phyloP scores from a whole-genome alignment of 2,888 invertebrate genomes.

The Brassicogethes aeneus region DNA sequence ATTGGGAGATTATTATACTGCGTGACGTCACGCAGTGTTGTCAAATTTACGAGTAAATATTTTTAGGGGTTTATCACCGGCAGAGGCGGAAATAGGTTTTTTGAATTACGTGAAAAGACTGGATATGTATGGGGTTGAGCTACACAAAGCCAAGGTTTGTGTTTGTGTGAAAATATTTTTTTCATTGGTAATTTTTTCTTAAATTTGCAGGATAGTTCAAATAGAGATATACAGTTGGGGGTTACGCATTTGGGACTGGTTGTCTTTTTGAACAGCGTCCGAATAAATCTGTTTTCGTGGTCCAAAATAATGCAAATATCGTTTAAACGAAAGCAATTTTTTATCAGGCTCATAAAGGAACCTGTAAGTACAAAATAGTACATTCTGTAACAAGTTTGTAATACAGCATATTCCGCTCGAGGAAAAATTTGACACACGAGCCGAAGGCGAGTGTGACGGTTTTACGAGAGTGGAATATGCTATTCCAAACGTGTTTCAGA shows the following conservation, averaged over 20 bases:
- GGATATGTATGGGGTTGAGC: conserved; percentile 94
- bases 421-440: too few relatives aligned
- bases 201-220: conserved; percentile 88
- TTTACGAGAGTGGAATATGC: too few relatives aligned
- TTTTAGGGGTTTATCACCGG: conserved; percentile 87
- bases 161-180: too few relatives aligned
- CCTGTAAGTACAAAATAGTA: conserved; percentile 51
- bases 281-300: conserved; percentile 95
- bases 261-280: conserved; percentile 87
- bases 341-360: conserved; percentile 87
- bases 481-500: too few relatives aligned
- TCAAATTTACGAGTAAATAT: too few relatives aligned
- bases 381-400: too few relatives aligned
- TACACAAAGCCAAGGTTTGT: conserved; percentile 84
- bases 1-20: too few relatives aligned
- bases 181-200: too few relatives aligned
- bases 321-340: conserved; percentile 97
- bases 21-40: too few relatives aligned
- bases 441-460: too few relatives aligned
- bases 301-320: conserved; percentile 98
- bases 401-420: too few relatives aligned
- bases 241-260: conserved; percentile 90
- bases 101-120: conserved; percentile 91
- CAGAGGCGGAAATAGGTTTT: conserved; percentile 95
- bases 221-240: conserved; percentile 89